Base-by-base conservation (phyloP, 2,797 vertebrate species). In the Lepus townsendii region DNA sequence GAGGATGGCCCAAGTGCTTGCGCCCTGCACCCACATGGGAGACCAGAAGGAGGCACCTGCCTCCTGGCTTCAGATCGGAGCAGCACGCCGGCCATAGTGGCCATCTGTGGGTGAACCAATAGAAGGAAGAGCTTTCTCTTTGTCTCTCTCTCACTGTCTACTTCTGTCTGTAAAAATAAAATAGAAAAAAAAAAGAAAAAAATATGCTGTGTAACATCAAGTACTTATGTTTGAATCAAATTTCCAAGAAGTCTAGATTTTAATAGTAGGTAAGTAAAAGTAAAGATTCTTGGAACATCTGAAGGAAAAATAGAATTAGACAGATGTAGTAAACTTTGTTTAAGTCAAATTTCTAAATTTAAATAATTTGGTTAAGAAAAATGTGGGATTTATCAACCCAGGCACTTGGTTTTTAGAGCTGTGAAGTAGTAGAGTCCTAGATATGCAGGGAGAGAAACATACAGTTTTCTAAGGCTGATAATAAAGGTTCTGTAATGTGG, bases 311-410 rank as follows among this genome's bases (percentile, higher is more conserved):
- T 0, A 71, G 69, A 47, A 94, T 63, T 65, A 16, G 26, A 47
- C 47, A 12, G 27, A 20, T 30, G 78, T 62, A 73, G 4, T 83
- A 30, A 62, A 85, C 73, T 65, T 91, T 85, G 6, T 30, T 71
- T 50, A 65, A 88, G 50, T 77, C 14, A 54, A 76, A 88, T 60
- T 62, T 89, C 27, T 77, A 63, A 83, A 60, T 63, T 77, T n/a
- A 87, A 84, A 65, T 69, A 71, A 93, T 91, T 65, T 52, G 24
- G 68, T 88, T 77, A 47, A n/a, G 83, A 91, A 91, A 89, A 69
- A 88, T 30, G 50, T 4, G 78, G 20, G 79, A 60, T 65, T 92
- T 93, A 27, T 54, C 52, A 63, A 72, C 22, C 50, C 27, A 60
- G 60, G 26, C 3, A 80, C 42, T 54, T 88, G 20, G 5, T 47